A percentile compares a stretch with the other conserved stretches of the same genome.
Evolutionary conservation across 1,140 invertebrate species (phyloP).

Genomic region (Lucilia sericata): DNA sequence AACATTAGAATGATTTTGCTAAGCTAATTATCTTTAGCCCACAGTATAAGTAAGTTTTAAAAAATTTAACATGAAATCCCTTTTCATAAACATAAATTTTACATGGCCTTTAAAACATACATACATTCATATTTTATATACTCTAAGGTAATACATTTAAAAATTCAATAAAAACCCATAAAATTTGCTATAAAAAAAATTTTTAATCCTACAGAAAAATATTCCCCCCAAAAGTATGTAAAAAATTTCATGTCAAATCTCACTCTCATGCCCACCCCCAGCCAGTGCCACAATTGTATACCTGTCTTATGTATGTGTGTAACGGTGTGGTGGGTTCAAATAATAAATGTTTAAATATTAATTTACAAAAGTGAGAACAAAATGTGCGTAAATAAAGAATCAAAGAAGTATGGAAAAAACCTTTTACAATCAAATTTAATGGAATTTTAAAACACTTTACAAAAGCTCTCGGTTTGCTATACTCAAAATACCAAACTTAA

Average conservation of each 20-base stretch:
- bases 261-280: neutral
- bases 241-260: neutral
- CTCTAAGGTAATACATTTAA: too few relatives aligned
- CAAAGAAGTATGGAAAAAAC: neutral
- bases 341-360: constrained; percentile 28
- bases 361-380: constrained; percentile 29
- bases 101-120: too few relatives aligned
- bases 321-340: neutral
- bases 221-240: neutral
- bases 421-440: constrained; percentile 19
- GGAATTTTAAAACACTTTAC: constrained; percentile 27
- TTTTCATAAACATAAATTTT: too few relatives aligned
- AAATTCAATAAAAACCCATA: too few relatives aligned
- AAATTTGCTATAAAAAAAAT: neutral
- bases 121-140: too few relatives aligned
- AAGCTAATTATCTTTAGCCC: too few relatives aligned
- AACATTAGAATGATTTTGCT: too few relatives aligned
- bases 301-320: neutral
- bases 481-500: neutral
- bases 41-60: too few relatives aligned
- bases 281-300: neutral
- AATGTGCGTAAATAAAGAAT: constrained; percentile 2
- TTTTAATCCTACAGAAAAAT: neutral
- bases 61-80: too few relatives aligned
- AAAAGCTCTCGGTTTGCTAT: neutral